Evolutionary conservation across 2,113 vertebrate genomes (phyloP), one percentile per base, ranked within the genome.

Genomic region (Arothron firmamentum): DNA sequence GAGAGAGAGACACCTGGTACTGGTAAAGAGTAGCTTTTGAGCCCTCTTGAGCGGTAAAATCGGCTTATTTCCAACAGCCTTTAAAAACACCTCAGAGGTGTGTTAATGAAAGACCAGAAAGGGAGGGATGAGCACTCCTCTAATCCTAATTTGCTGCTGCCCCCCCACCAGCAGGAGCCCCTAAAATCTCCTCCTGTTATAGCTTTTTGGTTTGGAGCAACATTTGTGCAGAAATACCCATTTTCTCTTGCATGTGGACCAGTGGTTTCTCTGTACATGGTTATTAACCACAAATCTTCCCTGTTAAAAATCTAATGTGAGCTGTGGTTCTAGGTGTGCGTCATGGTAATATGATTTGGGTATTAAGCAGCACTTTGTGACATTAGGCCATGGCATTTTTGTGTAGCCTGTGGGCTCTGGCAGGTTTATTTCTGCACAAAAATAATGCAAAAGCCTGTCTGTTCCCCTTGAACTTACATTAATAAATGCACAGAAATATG

Each of bases 1-100:
- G 3, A 52, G 31, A 52, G 67, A 45, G 69, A 51, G 53, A 70
- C 69, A 70, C 55, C 63, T 48, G 61, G 66, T 71, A 23, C 58
- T 51, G 48, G 60, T 85, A 84, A 82, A 82, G 83, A 81, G 80
- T 68, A 59, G 72, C 52, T 72, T 68, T 66, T 79, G 71, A 67
- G 65, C 64, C 61, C 72, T 72, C 58, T 57, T 79, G 78, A 79
- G 74, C 77, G 61, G 67, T 63, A 65, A 84, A 88, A 84, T 82
- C 78, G 69, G 78, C 84, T 84, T 86, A 84, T 75, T 85, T 84
- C 74, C 71, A 77, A 64, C 77, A 82, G 80, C 74, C 52, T 77
- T 63, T 77, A 78, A 85, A 81, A 86, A 71, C 81, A 85, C 74
- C 81, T 82, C 75, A 65, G 80, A 86, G 80, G 78, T 85, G 64